These are phyloP conservation scores for Coptotermes formosanus DNA, from an alignment of 1,140 invertebrate genomes.

Conservation along the genomic window DNA sequence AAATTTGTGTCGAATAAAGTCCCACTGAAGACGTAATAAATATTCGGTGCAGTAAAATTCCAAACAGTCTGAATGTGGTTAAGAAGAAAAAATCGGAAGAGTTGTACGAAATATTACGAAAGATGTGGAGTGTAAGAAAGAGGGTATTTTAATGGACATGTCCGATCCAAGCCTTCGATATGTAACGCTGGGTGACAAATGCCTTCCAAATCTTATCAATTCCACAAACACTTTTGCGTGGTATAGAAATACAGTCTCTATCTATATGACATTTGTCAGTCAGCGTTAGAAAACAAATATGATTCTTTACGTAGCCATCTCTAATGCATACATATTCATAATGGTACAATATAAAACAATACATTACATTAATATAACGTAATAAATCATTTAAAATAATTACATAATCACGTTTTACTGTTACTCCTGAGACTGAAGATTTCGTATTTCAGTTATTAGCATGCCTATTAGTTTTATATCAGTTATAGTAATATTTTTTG, in stretches of 20 bases:
- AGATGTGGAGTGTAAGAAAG: too few species aligned
- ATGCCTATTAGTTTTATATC: not conserved
- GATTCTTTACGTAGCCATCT: not conserved
- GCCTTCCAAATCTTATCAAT: too few species aligned
- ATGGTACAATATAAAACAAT: not conserved
- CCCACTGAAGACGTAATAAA: too few species aligned
- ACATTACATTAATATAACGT: not conserved
- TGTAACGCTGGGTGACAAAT: too few species aligned
- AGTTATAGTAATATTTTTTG: not conserved
- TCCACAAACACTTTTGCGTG: too few species aligned
- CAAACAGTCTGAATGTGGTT: too few species aligned
- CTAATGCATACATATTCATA: not conserved
- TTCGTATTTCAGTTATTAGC: not conserved
- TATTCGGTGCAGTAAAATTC: too few species aligned
- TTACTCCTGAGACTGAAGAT: not conserved
- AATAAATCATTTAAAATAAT: not conserved
- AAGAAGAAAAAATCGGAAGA: too few species aligned
- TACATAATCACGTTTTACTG: not conserved
- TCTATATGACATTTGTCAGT: not conserved
- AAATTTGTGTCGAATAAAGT: too few species aligned
- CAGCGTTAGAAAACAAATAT: not conserved
- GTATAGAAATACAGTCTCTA: not conserved
- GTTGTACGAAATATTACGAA: too few species aligned
- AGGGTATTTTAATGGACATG: too few species aligned
- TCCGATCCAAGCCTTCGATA: too few species aligned